Evolutionary conservation across 2,113 vertebrate genomes (phyloP).

Genomic region (Cynocephalus volans): DNA sequence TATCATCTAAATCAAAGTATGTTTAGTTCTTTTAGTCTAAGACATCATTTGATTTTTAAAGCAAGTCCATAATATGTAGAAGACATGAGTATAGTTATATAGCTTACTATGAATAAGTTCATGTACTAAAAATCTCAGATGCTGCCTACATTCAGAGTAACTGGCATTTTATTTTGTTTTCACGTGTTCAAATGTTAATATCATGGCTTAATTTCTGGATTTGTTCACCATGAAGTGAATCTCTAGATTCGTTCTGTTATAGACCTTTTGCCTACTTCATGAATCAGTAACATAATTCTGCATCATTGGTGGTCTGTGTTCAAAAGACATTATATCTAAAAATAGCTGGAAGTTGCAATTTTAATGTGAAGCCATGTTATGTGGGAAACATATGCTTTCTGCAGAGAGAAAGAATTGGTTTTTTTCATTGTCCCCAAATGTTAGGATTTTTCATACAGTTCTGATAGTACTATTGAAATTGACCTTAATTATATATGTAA

Average conservation of each 20-base stretch:
- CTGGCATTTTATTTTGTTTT: conserved; percentile 67
- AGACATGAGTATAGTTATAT: background rate
- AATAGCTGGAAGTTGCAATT: conserved; percentile 22
- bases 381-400: background rate
- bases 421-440: background rate
- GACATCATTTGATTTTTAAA: conserved; percentile 45
- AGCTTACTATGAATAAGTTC: background rate
- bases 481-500: background rate
- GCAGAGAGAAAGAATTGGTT: background rate
- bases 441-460: conserved; percentile 18
- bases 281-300: conserved; percentile 12
- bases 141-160: background rate
- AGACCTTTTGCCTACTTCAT: conserved; percentile 20
- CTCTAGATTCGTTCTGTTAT: background rate
- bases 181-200: background rate
- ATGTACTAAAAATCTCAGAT: conserved; percentile 35
- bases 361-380: background rate
- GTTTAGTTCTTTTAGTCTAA: background rate
- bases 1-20: conserved; percentile 43
- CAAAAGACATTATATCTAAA: conserved; percentile 27
- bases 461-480: background rate
- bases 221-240: conserved; percentile 35
- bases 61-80: background rate
- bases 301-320: conserved; percentile 22
- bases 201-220: conserved; percentile 43